These are phyloP conservation scores for Ciconia maguari DNA, from an alignment of 2,113 vertebrate genomes.

Conservation along the genomic window DNA sequence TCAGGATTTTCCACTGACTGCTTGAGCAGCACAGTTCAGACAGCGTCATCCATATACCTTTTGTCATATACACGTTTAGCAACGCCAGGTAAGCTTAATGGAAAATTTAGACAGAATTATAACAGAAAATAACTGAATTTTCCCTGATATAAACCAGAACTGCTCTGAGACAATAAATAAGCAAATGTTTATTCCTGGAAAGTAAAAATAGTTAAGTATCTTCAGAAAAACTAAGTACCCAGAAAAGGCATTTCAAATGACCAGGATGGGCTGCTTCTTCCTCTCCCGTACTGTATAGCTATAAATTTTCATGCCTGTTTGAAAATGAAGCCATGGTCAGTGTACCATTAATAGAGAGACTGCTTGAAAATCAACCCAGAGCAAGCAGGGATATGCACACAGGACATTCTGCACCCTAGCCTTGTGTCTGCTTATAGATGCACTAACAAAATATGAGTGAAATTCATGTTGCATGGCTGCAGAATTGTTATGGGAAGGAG, in stretches of 20 bases:
- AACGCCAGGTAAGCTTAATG: not conserved
- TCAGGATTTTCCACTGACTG: not conserved
- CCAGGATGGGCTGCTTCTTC: not conserved
- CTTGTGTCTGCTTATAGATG: not conserved
- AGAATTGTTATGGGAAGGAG: not conserved
- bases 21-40: not conserved
- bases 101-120: not conserved
- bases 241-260: not conserved
- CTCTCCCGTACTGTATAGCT: not conserved
- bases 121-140: constrained; percentile 7
- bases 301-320: not conserved
- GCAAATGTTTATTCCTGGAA: not conserved
- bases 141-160: not conserved
- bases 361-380: not conserved
- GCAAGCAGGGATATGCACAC: not conserved
- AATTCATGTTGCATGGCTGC: not conserved
- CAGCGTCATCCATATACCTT: not conserved
- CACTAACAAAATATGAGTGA: not conserved
- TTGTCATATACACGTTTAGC: not conserved
- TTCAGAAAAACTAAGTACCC: constrained; percentile 22
- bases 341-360: not conserved
- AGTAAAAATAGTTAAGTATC: constrained; percentile 18
- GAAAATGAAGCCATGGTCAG: not conserved
- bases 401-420: not conserved
- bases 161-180: constrained; percentile 35